These are phyloP conservation scores for Sebastes trivittatus DNA, from an alignment of 2,797 vertebrate genomes.

Conservation along the genomic window DNA sequence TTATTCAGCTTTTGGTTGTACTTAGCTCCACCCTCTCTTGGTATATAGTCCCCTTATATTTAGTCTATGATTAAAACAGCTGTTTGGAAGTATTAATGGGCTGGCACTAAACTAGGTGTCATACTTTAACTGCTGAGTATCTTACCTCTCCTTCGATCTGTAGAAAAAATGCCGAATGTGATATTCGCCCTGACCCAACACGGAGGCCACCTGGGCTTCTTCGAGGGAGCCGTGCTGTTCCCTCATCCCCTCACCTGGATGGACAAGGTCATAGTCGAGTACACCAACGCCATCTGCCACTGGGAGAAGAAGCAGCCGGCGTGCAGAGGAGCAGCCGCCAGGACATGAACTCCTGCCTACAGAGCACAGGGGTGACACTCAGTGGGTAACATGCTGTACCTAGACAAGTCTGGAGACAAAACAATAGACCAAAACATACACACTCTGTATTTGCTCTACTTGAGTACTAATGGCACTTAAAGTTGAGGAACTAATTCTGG, in stretches of 20 bases:
- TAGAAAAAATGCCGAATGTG: constrained; percentile 93
- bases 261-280: constrained; percentile 95
- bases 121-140: background rate
- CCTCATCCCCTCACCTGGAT: constrained; percentile 97
- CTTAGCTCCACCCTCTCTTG: too few relatives aligned
- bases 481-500: background rate
- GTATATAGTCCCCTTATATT: too few relatives aligned
- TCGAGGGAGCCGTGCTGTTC: constrained; percentile 93
- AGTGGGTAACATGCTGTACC: background rate
- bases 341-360: background rate
- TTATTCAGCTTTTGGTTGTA: too few relatives aligned
- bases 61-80: background rate
- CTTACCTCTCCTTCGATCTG: background rate
- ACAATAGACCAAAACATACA: background rate
- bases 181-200: constrained; percentile 93
- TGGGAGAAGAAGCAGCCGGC: constrained; percentile 87
- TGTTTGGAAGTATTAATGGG: background rate
- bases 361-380: constrained; percentile 28
- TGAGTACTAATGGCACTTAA: background rate
- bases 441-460: background rate
- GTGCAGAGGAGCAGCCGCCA: constrained; percentile 69
- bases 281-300: constrained; percentile 90
- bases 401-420: background rate
- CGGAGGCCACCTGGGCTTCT: constrained; percentile 97
- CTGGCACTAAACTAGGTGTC: background rate